Evolutionary conservation across 2,113 vertebrate genomes (phyloP).

Genomic region (Nothocercus nigrocapillus): DNA sequence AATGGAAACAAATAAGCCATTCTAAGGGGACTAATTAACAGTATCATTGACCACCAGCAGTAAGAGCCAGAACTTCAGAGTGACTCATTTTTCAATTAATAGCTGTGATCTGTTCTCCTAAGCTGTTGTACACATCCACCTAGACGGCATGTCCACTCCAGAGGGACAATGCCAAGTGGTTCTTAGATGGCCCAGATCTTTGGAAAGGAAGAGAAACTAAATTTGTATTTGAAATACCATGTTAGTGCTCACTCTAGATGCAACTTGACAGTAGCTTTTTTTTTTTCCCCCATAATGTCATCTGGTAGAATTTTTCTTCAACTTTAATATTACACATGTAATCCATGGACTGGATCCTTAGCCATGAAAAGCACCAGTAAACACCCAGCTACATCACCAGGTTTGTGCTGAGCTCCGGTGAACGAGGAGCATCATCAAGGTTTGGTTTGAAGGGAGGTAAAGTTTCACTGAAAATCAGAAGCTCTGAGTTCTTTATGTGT

Average conservation of each 20-base stretch:
- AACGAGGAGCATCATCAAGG: not conserved
- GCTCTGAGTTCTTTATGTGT: not conserved
- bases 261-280: no score
- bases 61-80: not conserved
- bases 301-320: not conserved
- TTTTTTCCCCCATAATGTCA: not conserved
- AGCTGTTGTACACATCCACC: not conserved
- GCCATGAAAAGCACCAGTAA: not conserved
- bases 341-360: not conserved
- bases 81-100: not conserved
- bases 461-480: not conserved
- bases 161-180: not conserved
- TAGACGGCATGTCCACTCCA: not conserved
- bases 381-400: not conserved
- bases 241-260: not conserved
- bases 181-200: not conserved
- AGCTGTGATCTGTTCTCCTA: not conserved
- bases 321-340: not conserved
- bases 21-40: not conserved
- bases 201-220: not conserved
- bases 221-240: not conserved
- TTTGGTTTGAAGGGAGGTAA: not conserved
- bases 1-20: not conserved
- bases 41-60: not conserved
- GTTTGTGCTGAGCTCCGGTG: not conserved